A percentile compares a stretch with the other conserved stretches of the same genome.
Evolutionary conservation across 1,140 invertebrate species (phyloP).

Genomic region (Magallana ariakensis): DNA sequence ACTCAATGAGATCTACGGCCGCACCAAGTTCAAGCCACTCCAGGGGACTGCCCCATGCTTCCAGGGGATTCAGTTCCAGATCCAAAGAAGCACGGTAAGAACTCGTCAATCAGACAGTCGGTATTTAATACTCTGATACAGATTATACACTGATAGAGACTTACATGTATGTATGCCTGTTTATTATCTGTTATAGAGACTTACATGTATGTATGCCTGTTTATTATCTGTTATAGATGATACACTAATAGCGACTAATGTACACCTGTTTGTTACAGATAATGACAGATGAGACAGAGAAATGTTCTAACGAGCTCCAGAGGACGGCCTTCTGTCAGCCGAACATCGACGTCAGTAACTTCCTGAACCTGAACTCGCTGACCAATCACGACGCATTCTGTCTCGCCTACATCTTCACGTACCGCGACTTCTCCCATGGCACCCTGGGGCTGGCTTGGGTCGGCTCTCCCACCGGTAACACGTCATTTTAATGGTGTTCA

Average conservation of each 20-base stretch:
- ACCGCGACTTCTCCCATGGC: conserved; percentile 97
- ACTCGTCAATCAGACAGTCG: neutral
- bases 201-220: too few relatives aligned
- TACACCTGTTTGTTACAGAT: conserved; percentile 72
- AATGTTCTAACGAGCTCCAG: conserved; percentile 58
- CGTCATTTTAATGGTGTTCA: too few relatives aligned
- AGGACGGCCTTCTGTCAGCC: conserved; percentile 96
- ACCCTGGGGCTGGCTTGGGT: conserved; percentile 99
- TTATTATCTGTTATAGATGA: neutral
- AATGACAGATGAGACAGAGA: conserved; percentile 79
- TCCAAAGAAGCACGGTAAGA: conserved; percentile 94
- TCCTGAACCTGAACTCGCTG: conserved; percentile 97
- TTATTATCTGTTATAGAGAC: too few relatives aligned
- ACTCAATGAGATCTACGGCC: conserved; percentile 98
- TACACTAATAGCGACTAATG: neutral
- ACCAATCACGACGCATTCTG: conserved; percentile 99
- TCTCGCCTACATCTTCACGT: conserved; percentile 99
- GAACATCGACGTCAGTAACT: conserved; percentile 99
- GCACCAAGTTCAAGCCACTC: conserved; percentile 89
- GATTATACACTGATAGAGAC: neutral
- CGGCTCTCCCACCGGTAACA: conserved; percentile 86
- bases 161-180: neutral
- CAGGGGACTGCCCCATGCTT: conserved; percentile 84
- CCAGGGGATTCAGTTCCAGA: conserved; percentile 97
- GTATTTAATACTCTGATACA: neutral